Evolutionary conservation across 2,888 invertebrate genomes (phyloP), one percentile per base, ranked within the genome.

Genomic region (Drosophila prostipennis): DNA sequence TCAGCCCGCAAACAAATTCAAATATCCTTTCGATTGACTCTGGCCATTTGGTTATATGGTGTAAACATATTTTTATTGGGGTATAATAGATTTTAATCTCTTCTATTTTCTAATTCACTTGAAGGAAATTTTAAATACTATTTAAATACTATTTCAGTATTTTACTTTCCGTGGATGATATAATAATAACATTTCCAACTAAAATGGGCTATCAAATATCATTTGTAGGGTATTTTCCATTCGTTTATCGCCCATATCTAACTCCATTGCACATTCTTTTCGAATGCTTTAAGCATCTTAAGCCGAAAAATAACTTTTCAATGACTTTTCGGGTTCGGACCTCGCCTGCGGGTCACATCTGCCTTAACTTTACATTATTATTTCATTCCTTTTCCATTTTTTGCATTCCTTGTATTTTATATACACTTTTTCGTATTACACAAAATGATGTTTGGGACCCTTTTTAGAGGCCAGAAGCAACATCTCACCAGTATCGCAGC

Each of bases 291-390:
- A 70, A 54, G 61, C 53, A 42, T 54, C 46, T 65, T 65, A 48
- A 40, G 54, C 45, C 14, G 13, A 54, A 43, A 54, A 57, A 61
- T 10, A 71, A 72, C 51, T 72, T 71, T 71, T 71, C 63, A 72
- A 54, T 61, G 70, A 71, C 51, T 55, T 69, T 63, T 45, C 14
- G 39, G 49, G 14, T 10, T 60, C 11, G 63, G 72, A 63, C 72
- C 72, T 63, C 36, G 71, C 71, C 72, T 71, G 72, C 36, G 72
- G 70, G 63, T 72, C 71, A 72, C 71, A 71, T 63, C 72, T 71
- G 71, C 72, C 72, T 61, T 34, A 34, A 52, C 53, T 65, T 65
- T 65, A 36, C 16, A 54, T 40, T 70, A 60, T 54, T 72, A 60
- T 71, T 72, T 72, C 32, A 60, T 61, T 49, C 32, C 52, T 49